Conservation (phyloP, 2,113 vertebrate genomes). For the Charina bottae region DNA sequence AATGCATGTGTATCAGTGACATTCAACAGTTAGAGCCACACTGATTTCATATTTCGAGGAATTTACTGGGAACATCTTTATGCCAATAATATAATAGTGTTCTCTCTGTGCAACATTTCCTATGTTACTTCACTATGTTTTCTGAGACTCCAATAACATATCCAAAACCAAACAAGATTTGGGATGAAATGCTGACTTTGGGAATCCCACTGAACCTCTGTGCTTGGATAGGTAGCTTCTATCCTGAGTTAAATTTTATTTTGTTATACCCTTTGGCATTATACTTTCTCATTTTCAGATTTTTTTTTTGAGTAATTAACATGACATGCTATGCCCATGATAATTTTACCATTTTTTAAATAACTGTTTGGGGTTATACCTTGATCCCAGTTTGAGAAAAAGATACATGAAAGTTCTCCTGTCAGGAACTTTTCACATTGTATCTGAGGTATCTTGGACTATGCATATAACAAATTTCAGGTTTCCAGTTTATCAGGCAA, state of each 20-base stretch:
- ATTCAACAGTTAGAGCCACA: not conserved
- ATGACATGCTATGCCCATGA: not conserved
- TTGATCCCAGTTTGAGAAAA: not conserved
- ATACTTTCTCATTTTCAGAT: slow-evolving; percentile 1
- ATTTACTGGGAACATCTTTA: not conserved
- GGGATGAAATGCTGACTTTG: not conserved
- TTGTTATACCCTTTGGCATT: not conserved
- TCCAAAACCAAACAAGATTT: not conserved
- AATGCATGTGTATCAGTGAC: slow-evolving; percentile 1
- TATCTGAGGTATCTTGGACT: not conserved
- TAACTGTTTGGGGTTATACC: not conserved
- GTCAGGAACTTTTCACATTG: not conserved
- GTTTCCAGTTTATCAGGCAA: not conserved
- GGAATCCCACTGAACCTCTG: too few relatives aligned
- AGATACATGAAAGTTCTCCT: not conserved
- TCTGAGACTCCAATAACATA: not conserved
- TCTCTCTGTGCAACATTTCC: not conserved
- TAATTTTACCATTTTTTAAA: not conserved
- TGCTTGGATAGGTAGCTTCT: not conserved
- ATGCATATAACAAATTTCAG: not conserved
- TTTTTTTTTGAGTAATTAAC: not conserved
- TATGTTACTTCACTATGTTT: not conserved
- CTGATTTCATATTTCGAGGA: not conserved
- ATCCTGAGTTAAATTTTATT: not conserved
- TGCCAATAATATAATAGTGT: not conserved